Conservation (phyloP, 2,113 vertebrate genomes). For the Ovibos moschatus region DNA sequence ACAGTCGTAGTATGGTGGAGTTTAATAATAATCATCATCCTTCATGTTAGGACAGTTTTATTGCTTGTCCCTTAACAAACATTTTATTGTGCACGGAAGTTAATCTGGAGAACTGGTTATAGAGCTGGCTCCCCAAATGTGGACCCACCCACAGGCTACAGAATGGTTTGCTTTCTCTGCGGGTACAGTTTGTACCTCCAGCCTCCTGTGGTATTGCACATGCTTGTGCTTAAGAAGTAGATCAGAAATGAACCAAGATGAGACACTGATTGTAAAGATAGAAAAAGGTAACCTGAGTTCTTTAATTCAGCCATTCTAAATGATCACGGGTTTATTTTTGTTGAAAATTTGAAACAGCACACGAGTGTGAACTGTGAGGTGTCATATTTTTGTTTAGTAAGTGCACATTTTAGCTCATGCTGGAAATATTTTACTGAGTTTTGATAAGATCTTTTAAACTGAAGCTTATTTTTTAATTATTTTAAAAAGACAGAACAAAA, state of each 20-base stretch:
- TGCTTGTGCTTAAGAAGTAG: neutral
- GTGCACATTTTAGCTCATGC: neutral
- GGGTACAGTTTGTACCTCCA: neutral
- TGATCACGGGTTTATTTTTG: neutral
- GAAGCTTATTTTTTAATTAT: neutral
- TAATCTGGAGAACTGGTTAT: neutral
- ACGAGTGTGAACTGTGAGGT: neutral
- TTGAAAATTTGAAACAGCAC: neutral
- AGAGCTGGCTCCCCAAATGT: fast-evolving
- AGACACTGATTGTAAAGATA: neutral
- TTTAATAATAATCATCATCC: neutral
- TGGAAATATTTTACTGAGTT: neutral
- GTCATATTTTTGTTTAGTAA: neutral
- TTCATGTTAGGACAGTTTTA: neutral
- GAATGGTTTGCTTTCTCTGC: neutral
- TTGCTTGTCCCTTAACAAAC: neutral
- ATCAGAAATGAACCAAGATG: neutral
- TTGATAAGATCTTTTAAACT: neutral
- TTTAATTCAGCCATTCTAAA: neutral
- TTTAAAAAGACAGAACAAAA: conserved; percentile 32
- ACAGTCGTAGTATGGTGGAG: too few relatives aligned
- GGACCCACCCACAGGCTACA: neutral
- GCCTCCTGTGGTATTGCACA: neutral
- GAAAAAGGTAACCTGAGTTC: neutral
- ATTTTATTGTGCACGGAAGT: neutral